These are phyloP conservation scores for Elgaria multicarinata DNA, from an alignment of 2,113 vertebrate genomes.

Conservation along the genomic window DNA sequence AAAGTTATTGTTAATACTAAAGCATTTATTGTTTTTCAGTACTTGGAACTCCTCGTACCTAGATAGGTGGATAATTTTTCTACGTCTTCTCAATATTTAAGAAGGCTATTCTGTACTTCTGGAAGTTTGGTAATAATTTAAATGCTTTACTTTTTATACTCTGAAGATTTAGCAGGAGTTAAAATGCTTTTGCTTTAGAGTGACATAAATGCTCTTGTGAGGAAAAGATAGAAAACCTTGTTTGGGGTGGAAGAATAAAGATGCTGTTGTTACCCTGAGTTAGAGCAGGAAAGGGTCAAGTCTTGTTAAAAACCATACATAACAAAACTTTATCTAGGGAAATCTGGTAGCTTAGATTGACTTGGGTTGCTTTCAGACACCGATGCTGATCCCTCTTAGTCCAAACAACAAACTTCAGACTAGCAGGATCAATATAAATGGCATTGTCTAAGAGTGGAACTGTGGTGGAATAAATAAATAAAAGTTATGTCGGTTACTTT, in stretches of 20 bases:
- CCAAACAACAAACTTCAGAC: not conserved
- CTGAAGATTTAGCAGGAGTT: not conserved
- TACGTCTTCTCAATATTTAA: constrained; percentile 7
- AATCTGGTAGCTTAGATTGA: not conserved
- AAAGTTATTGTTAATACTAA: not conserved
- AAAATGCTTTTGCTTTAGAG: not conserved
- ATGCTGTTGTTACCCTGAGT: not conserved
- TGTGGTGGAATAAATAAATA: not conserved
- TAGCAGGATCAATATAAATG: not conserved
- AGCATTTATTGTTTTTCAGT: not conserved
- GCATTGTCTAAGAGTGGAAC: not conserved
- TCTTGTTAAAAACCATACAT: not conserved
- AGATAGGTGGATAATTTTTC: not conserved
- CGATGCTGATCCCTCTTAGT: not conserved
- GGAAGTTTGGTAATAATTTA: not conserved
- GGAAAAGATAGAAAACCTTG: not conserved
- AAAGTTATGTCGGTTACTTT: too few relatives aligned
- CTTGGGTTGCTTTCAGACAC: not conserved
- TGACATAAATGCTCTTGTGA: not conserved
- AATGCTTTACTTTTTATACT: not conserved
- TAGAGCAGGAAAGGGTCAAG: not conserved
- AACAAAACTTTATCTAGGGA: not conserved
- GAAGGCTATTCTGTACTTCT: not conserved
- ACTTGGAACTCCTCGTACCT: not conserved
- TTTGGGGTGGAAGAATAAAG: not conserved